phyloP scores from a whole-genome alignment of 2,797 vertebrate genomes.

The Bufotes viridis region DNA sequence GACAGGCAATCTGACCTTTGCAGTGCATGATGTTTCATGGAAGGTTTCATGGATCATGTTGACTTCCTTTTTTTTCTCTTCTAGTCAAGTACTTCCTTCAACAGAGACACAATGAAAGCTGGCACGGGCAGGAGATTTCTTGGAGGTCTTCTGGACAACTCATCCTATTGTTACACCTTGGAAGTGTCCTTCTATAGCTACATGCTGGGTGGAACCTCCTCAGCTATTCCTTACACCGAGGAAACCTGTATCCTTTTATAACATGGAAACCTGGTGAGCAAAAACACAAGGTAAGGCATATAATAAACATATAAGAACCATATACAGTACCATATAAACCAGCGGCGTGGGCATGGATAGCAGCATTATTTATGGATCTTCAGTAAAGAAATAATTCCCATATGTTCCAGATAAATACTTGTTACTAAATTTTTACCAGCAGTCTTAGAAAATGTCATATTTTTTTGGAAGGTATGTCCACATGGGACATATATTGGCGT shows the following conservation, averaged over 20 bases:
- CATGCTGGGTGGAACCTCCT: conserved; percentile 77
- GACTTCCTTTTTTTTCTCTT: conserved; percentile 3
- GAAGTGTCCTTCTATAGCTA: conserved; percentile 99
- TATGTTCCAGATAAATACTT: not conserved
- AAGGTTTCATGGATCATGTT: not conserved
- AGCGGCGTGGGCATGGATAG: not conserved
- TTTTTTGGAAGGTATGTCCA: not conserved
- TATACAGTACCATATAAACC: too few relatives aligned
- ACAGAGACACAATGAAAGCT: conserved; percentile 93
- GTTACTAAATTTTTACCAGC: not conserved
- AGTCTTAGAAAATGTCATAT: not conserved
- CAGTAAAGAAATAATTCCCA: not conserved
- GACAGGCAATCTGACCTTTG: not conserved
- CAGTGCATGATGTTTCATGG: not conserved
- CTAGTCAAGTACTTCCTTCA: conserved; percentile 95
- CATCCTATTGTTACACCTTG: conserved; percentile 96
- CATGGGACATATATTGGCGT: too few relatives aligned
- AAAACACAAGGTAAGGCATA: conserved; percentile 67
- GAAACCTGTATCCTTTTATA: conserved; percentile 95
- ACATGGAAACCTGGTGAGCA: not conserved
- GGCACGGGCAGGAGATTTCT: conserved; percentile 94
- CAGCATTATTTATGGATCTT: not conserved
- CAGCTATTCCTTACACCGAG: conserved; percentile 91
- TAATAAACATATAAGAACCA: not conserved
- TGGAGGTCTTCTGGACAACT: conserved; percentile 90